phyloP scores from a whole-genome alignment of 2,888 invertebrate genomes.

The Drosophila aldrichi region DNA sequence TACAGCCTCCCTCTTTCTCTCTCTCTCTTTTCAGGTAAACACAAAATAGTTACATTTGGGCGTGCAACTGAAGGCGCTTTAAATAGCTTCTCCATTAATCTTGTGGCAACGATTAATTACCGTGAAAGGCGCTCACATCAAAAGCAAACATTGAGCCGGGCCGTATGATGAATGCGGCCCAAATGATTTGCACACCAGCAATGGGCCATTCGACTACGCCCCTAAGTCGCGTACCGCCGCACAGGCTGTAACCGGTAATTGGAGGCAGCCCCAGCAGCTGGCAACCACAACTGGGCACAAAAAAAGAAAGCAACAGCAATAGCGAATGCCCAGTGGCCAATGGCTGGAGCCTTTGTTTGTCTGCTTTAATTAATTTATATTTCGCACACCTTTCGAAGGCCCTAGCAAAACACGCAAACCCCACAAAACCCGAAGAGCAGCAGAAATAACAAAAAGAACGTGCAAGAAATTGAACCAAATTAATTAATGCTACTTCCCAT shows the following conservation, averaged over 20 bases:
- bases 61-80: slow-evolving; percentile 16
- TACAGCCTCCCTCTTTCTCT: not conserved
- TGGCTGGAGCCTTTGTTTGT: slow-evolving; percentile 54
- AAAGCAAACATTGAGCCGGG: slow-evolving; percentile 73
- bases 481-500: slow-evolving; percentile 40
- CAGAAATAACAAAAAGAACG: slow-evolving; percentile 30
- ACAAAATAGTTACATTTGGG: slow-evolving; percentile 3
- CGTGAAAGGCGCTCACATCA: slow-evolving; percentile 72
- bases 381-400: slow-evolving; percentile 68
- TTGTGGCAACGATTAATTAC: slow-evolving; percentile 76
- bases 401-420: slow-evolving; percentile 39
- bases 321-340: slow-evolving; percentile 42
- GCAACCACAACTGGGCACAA: slow-evolving; percentile 29
- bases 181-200: slow-evolving; percentile 69
- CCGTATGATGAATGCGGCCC: slow-evolving; percentile 78
- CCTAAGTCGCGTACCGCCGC: not conserved
- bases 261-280: slow-evolving; percentile 62
- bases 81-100: slow-evolving; percentile 66
- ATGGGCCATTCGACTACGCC: slow-evolving; percentile 16
- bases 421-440: slow-evolving; percentile 7
- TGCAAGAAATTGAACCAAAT: slow-evolving; percentile 39
- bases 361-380: slow-evolving; percentile 77
- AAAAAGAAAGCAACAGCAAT: slow-evolving; percentile 32
- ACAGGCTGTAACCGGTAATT: slow-evolving; percentile 60
- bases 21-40: not conserved